Percentiles rank a stretch among this genome's conserved stretches.
These are phyloP conservation scores for Enteromius anoplus DNA, from an alignment of 2,797 vertebrate genomes.

Conservation along the genomic window DNA sequence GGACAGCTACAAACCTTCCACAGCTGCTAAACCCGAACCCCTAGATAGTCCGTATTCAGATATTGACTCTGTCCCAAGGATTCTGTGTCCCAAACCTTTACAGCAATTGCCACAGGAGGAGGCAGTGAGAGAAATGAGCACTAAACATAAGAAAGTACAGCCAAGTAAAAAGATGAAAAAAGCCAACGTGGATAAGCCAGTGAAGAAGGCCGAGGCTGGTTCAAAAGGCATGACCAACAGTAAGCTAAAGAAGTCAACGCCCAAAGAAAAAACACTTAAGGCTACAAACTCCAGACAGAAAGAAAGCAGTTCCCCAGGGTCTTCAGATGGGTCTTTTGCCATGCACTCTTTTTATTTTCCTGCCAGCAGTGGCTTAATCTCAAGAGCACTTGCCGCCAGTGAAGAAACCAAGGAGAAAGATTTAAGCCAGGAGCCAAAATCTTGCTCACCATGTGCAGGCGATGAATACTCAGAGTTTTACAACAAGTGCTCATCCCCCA, in stretches of 20 bases:
- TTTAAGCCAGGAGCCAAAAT: constrained; percentile 56
- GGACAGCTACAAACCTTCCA: constrained; percentile 47
- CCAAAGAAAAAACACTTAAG: constrained; percentile 46
- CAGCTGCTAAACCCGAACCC: constrained; percentile 62
- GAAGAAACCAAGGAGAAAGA: constrained; percentile 69
- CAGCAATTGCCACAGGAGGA: constrained; percentile 52
- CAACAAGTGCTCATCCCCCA: constrained; percentile 13
- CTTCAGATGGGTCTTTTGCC: constrained; percentile 57
- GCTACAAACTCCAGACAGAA: constrained; percentile 51
- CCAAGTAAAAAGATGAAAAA: constrained; percentile 42
- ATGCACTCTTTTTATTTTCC: constrained; percentile 71
- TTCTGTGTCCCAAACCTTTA: constrained; percentile 75
- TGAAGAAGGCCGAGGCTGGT: constrained; percentile 12
- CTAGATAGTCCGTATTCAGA: constrained; percentile 76
- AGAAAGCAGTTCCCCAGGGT: constrained; percentile 53
- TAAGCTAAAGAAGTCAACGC: constrained; percentile 41
- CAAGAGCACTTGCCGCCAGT: constrained; percentile 72
- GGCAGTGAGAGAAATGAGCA: constrained; percentile 30
- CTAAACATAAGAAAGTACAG: constrained; percentile 46
- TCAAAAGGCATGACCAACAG: constrained; percentile 40
- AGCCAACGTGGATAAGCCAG: constrained; percentile 7
- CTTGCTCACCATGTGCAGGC: constrained; percentile 26
- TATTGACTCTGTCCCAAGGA: constrained; percentile 76
- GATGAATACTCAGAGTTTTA: not conserved
- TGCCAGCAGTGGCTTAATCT: constrained; percentile 75